phyloP scores from a whole-genome alignment of 2,797 vertebrate genomes.

The Cyprinella venusta region DNA sequence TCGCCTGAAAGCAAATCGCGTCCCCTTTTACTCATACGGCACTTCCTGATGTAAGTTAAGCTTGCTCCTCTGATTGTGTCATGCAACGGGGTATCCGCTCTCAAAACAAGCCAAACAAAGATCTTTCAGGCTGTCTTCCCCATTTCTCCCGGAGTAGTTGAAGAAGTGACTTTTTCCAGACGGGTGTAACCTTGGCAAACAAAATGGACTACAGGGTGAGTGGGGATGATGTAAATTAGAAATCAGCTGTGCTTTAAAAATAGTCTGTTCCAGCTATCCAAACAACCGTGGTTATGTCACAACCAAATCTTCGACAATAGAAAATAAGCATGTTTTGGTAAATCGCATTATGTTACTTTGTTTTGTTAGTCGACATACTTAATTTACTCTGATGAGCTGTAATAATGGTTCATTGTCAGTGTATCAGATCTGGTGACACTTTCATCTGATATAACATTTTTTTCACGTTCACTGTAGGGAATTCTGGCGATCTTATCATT shows the following conservation, averaged over 20 bases:
- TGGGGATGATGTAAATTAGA: conserved; percentile 50
- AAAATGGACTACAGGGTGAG: conserved; percentile 81
- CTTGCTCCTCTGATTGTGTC: conserved; percentile 66
- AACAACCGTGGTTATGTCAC: not conserved
- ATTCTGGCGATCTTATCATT: not conserved
- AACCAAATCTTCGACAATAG: not conserved
- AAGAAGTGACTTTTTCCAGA: conserved; percentile 44
- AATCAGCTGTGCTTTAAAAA: conserved; percentile 32
- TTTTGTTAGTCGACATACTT: not conserved
- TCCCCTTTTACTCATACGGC: conserved; percentile 24
- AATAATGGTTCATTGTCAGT: not conserved
- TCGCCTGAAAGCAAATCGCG: conserved; percentile 34
- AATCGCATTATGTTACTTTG: not conserved
- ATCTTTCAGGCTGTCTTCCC: conserved; percentile 18
- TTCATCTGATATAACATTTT: not conserved
- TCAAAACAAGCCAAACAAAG: conserved; percentile 55
- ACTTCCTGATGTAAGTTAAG: conserved; percentile 71
- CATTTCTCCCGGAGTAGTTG: conserved; percentile 18
- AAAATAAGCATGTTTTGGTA: not conserved
- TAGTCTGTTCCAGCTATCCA: not conserved
- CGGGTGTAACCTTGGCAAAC: conserved; percentile 53
- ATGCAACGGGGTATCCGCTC: conserved; percentile 66
- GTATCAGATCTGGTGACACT: not conserved
- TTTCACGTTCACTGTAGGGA: not conserved
- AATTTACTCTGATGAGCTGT: not conserved